A percentile compares a stretch with the other conserved stretches of the same genome.
Evolutionary conservation across 2,113 vertebrate genomes (phyloP).

Genomic region (Micronycteris hirsuta): DNA sequence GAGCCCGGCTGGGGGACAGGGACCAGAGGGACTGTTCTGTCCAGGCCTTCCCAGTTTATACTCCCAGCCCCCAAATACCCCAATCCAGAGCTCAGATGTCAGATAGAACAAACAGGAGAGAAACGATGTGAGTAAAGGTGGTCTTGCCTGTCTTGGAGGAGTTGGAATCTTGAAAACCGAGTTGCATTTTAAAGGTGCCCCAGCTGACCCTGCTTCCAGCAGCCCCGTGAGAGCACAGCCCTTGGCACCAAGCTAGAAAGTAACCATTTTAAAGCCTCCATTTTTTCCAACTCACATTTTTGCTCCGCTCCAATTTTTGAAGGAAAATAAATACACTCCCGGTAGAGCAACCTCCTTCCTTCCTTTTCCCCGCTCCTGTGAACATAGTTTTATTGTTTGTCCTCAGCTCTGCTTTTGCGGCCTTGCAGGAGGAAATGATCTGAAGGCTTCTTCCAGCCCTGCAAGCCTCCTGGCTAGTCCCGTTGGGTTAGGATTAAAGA

Average conservation of each 20-base stretch:
- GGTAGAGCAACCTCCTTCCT: background rate
- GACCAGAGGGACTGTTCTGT: no score
- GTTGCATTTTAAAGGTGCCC: background rate
- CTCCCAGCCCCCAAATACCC: background rate
- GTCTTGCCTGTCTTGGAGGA: background rate
- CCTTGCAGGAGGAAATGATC: background rate
- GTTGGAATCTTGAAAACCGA: background rate
- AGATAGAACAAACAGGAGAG: background rate
- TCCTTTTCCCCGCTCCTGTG: background rate
- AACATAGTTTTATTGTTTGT: background rate
- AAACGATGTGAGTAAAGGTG: background rate
- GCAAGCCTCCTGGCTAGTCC: background rate
- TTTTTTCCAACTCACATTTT: background rate
- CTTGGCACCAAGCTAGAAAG: background rate
- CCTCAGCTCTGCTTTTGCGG: background rate
- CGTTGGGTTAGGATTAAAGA: background rate
- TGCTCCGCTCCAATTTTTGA: background rate
- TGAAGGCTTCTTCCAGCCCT: background rate
- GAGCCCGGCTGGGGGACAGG: no score
- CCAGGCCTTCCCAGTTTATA: background rate
- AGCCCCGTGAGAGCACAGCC: no score
- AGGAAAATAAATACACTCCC: no score
- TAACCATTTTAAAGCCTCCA: background rate
- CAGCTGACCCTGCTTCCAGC: background rate
- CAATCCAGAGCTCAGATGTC: background rate